Percentiles rank a stretch among this genome's conserved stretches.
Conservation (phyloP, 2,888 invertebrate species). For the Neoitamus cyanurus region DNA sequence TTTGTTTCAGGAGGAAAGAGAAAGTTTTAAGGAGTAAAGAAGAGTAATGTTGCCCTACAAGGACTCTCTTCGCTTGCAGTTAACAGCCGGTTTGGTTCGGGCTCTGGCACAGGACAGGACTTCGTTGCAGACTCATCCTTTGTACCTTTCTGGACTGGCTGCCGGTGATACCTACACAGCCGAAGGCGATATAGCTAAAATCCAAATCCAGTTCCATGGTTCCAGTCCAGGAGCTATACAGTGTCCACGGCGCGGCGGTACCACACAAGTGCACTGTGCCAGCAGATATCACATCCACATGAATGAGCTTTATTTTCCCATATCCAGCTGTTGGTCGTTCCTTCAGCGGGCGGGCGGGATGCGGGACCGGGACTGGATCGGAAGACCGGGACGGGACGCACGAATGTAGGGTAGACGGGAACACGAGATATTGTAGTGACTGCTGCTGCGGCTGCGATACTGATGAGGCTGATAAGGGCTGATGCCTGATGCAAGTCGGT, state of each 20-base stretch:
- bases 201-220: neutral
- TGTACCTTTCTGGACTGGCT: neutral
- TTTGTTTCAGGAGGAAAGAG: neutral
- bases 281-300: constrained; percentile 18
- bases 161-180: neutral
- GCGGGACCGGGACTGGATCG: neutral
- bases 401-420: constrained; percentile 15
- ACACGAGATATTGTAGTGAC: constrained; percentile 11
- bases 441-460: constrained; percentile 25
- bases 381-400: neutral
- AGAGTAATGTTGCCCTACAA: neutral
- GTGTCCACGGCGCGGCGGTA: neutral
- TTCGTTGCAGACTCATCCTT: neutral
- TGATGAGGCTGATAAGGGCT: constrained; percentile 44
- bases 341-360: neutral
- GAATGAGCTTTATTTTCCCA: constrained; percentile 23
- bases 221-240: neutral
- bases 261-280: neutral
- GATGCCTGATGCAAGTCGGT: constrained; percentile 42
- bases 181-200: neutral
- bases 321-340: neutral
- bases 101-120: neutral
- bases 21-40: neutral
- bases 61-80: neutral
- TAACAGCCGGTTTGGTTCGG: neutral